A percentile compares a stretch with the other conserved stretches of the same genome.
phyloP scores from a whole-genome alignment of 2,888 invertebrate genomes.

The Clepsis dumicolana region DNA sequence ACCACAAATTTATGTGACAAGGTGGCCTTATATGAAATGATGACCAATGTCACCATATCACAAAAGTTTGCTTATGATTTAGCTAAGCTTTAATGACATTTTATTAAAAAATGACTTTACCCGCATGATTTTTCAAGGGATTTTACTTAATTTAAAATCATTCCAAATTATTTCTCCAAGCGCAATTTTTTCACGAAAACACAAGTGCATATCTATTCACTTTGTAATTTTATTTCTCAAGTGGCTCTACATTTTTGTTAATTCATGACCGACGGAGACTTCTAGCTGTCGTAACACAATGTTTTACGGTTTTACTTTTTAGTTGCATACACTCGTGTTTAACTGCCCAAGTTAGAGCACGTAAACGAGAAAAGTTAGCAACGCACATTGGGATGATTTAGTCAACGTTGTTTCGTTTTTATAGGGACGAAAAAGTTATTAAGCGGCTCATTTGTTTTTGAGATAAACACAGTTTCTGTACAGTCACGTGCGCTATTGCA shows the following conservation, averaged over 20 bases:
- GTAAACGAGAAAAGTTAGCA: constrained; percentile 59
- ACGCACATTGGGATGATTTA: constrained; percentile 44
- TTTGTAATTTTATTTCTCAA: background rate
- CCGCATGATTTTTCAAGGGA: too few species aligned
- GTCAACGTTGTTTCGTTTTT: constrained; percentile 39
- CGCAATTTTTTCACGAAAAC: background rate
- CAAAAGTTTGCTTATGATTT: too few species aligned
- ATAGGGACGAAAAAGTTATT: constrained; percentile 31
- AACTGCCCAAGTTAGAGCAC: constrained; percentile 49
- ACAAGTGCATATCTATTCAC: background rate
- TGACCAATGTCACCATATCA: too few species aligned
- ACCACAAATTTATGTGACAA: too few species aligned
- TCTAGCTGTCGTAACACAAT: background rate
- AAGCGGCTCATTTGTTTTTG: constrained; percentile 37
- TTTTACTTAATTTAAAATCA: too few species aligned
- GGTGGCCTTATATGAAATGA: too few species aligned
- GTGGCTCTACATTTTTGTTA: background rate
- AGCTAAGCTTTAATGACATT: too few species aligned
- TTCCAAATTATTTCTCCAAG: too few species aligned
- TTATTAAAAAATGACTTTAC: too few species aligned
- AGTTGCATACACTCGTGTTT: constrained; percentile 49
- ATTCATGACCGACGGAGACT: background rate
- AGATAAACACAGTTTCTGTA: constrained; percentile 18
- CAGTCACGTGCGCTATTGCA: background rate
- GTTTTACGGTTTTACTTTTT: constrained; percentile 47